Evolutionary conservation across 2,888 invertebrate species (phyloP).

Genomic region (Subacronicta megacephala): DNA sequence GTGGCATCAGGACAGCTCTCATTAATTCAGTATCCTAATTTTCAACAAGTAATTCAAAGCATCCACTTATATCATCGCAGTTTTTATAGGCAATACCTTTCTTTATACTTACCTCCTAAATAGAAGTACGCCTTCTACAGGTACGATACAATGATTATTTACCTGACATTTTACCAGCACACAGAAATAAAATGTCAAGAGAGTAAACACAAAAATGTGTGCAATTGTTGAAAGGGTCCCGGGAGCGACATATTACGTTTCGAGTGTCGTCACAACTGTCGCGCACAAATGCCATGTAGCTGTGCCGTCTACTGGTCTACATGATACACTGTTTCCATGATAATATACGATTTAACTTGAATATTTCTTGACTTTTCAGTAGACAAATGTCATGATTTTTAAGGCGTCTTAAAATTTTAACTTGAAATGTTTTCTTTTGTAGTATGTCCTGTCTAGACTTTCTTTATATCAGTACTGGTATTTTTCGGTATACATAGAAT

Average conservation of each 20-base stretch:
- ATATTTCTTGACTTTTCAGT: slow-evolving; percentile 15
- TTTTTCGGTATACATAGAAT: no score
- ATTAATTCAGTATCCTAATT: no score
- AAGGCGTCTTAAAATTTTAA: no score
- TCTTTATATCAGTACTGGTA: no score
- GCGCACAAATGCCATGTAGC: slow-evolving; percentile 51
- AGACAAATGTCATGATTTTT: not conserved
- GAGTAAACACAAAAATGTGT: slow-evolving; percentile 46
- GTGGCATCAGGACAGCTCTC: no score
- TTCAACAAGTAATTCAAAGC: no score
- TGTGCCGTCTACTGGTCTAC: slow-evolving; percentile 37
- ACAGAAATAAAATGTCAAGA: slow-evolving; percentile 40
- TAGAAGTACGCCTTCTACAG: not conserved
- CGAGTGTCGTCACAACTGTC: slow-evolving; percentile 54
- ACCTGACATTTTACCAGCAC: slow-evolving; percentile 31
- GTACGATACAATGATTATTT: slow-evolving; percentile 29
- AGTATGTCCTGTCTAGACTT: no score
- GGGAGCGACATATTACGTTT: slow-evolving; percentile 62
- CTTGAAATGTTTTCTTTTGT: no score
- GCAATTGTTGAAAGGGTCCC: slow-evolving; percentile 56
- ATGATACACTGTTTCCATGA: slow-evolving; percentile 56
- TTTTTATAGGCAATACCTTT: no score
- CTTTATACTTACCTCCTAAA: no score
- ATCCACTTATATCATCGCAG: no score
- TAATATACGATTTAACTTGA: slow-evolving; percentile 32